Conservation (phyloP, 2,888 invertebrate species). For the Rhagonycha fulva region DNA sequence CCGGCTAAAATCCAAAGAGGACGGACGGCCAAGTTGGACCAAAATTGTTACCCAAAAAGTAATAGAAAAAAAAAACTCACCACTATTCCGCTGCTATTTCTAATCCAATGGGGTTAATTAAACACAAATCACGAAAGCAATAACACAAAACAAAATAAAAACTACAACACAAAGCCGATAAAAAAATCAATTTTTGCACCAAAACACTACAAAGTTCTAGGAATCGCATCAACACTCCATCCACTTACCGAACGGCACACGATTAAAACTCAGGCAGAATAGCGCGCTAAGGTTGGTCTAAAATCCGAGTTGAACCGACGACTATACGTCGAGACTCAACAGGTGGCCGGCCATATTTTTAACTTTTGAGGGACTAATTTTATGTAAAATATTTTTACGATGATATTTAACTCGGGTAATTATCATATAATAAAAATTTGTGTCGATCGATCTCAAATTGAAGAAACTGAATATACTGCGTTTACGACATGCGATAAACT, state of each 20-base stretch:
- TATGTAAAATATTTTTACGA: not conserved
- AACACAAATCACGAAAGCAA: not conserved
- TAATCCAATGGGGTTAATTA: not conserved
- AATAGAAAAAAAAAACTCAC: not conserved
- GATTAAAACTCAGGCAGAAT: not conserved
- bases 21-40: not conserved
- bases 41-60: not conserved
- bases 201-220: not conserved
- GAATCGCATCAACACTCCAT: not conserved
- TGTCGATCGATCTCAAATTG: not conserved
- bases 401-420: not conserved
- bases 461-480: not conserved
- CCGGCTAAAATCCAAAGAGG: not conserved
- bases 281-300: not conserved
- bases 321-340: constrained; percentile 38
- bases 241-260: not conserved
- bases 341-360: constrained; percentile 45
- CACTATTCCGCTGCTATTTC: not conserved
- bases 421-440: not conserved
- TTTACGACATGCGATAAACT: not conserved
- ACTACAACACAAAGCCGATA: not conserved
- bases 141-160: not conserved
- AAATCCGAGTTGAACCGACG: constrained; percentile 35
- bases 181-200: not conserved
- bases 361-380: constrained; percentile 12